phyloP scores from a whole-genome alignment of 2,888 invertebrate species.

The Idaea straminata region DNA sequence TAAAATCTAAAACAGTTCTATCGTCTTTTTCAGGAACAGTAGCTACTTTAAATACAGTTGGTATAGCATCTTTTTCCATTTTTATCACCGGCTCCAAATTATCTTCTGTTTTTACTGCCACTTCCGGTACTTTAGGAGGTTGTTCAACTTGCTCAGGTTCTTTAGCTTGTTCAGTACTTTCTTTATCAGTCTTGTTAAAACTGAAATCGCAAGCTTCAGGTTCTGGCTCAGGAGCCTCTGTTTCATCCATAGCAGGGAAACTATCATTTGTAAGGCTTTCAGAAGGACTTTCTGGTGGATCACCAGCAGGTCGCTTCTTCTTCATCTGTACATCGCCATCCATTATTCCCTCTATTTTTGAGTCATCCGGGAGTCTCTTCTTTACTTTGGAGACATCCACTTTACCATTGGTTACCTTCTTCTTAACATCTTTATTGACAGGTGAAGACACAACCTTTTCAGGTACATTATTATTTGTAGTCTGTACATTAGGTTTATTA shows the following conservation, averaged over 20 bases:
- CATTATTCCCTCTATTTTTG: conserved; percentile 80
- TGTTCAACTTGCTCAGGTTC: conserved; percentile 53
- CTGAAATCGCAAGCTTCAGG: conserved; percentile 74
- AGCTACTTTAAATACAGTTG: conserved; percentile 52
- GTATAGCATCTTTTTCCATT: conserved; percentile 63
- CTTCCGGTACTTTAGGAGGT: conserved; percentile 54
- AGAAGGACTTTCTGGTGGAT: conserved; percentile 87
- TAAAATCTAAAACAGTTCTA: conserved; percentile 61
- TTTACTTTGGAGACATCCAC: conserved; percentile 79
- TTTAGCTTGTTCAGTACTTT: conserved; percentile 61
- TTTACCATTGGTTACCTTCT: conserved; percentile 72
- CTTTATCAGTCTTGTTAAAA: conserved; percentile 71
- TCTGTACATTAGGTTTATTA: conserved; percentile 59
- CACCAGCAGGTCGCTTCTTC: conserved; percentile 67
- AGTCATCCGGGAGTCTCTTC: conserved; percentile 78
- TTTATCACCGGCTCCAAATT: conserved; percentile 58
- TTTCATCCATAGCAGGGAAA: conserved; percentile 88
- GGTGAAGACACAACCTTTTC: conserved; percentile 68
- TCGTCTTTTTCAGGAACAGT: conserved; percentile 59
- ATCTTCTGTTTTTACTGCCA: conserved; percentile 55
- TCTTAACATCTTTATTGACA: conserved; percentile 65
- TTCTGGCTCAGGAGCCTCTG: conserved; percentile 77
- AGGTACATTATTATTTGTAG: conserved; percentile 64
- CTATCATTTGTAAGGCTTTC: conserved; percentile 92
- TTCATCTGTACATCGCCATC: conserved; percentile 81